A percentile compares a stretch with the other conserved stretches of the same genome.
Evolutionary conservation across 2,797 vertebrate genomes (phyloP).

Genomic region (Ispidina picta): DNA sequence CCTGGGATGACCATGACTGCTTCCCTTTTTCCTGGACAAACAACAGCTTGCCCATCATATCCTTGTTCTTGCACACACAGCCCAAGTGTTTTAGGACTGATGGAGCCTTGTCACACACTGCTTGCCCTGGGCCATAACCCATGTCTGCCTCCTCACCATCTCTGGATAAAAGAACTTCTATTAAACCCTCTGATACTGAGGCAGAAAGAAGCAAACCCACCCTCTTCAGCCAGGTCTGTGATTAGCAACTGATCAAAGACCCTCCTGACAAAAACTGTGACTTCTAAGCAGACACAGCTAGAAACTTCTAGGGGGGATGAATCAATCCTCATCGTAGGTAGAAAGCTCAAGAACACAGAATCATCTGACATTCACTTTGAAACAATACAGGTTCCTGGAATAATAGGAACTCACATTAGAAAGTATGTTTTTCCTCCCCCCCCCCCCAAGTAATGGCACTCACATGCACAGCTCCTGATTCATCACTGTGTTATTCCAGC

Average conservation of each 20-base stretch:
- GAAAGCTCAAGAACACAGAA: not conserved
- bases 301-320: not conserved
- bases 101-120: not conserved
- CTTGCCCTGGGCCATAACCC: constrained; percentile 23
- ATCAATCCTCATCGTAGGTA: not conserved
- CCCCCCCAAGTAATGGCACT: not conserved
- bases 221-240: not conserved
- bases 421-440: not conserved
- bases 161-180: not conserved
- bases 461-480: not conserved
- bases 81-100: not conserved
- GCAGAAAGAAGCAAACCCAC: not conserved
- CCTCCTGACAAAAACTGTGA: not conserved
- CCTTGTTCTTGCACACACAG: not conserved
- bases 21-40: constrained; percentile 4
- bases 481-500: not conserved
- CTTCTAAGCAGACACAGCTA: not conserved
- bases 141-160: not conserved
- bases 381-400: not conserved
- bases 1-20: not conserved
- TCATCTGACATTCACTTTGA: constrained; percentile 9
- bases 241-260: not conserved
- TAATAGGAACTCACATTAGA: not conserved
- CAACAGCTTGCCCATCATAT: not conserved
- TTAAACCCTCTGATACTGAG: not conserved